phyloP scores from a whole-genome alignment of 1,140 invertebrate genomes.

The Coptotermes formosanus region DNA sequence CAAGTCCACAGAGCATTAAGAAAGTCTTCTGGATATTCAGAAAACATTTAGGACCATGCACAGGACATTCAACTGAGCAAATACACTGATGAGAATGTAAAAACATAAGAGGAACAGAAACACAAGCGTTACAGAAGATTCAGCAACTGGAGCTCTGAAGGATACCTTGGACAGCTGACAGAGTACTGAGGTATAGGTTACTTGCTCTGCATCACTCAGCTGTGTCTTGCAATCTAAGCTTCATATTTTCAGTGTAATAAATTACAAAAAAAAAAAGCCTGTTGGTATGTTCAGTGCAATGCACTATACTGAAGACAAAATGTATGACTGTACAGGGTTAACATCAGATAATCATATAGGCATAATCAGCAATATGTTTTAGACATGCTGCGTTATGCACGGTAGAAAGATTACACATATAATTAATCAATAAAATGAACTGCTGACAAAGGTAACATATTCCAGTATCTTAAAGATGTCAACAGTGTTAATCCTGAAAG shows the following conservation, averaged over 20 bases:
- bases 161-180: neutral
- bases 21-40: neutral
- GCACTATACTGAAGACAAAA: neutral
- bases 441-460: no score
- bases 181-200: neutral
- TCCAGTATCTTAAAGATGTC: no score
- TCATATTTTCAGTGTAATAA: no score
- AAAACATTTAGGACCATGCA: neutral
- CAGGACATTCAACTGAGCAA: neutral
- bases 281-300: neutral
- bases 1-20: neutral
- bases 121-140: neutral
- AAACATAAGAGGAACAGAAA: neutral
- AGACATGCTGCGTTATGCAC: neutral
- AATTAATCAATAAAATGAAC: neutral
- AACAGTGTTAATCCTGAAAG: no score
- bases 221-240: no score
- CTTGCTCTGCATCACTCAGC: no score
- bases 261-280: no score
- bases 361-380: neutral
- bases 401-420: neutral
- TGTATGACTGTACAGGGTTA: slow-evolving; percentile 27
- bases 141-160: neutral
- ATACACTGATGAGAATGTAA: neutral
- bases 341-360: slow-evolving; percentile 40